Conservation (phyloP, 2,113 vertebrate species). For the Phylloscopus trochilus region DNA sequence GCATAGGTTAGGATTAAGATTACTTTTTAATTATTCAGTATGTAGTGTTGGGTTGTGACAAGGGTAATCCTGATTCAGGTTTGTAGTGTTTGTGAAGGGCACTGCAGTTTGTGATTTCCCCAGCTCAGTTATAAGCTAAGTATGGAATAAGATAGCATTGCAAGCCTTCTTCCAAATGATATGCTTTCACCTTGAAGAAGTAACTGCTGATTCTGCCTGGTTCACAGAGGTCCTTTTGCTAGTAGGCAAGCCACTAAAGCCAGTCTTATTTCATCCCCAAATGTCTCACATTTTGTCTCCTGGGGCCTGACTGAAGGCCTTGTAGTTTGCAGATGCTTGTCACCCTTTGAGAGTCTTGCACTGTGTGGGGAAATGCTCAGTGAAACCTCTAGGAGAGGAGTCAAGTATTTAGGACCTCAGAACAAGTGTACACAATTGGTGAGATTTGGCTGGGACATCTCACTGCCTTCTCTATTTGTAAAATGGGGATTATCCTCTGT, state of each 20-base stretch:
- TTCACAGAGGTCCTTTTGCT: not conserved
- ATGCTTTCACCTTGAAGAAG: not conserved
- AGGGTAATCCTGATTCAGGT: not conserved
- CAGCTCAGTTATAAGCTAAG: not conserved
- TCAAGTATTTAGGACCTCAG: not conserved
- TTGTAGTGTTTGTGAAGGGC: not conserved
- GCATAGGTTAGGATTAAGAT: not conserved
- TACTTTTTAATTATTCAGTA: not conserved
- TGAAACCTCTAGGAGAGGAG: not conserved
- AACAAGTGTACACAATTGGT: not conserved
- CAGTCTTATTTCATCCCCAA: not conserved
- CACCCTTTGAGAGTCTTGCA: rapidly evolving
- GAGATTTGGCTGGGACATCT: not conserved
- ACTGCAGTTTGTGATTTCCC: not conserved
- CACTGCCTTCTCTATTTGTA: not conserved
- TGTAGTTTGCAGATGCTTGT: not conserved
- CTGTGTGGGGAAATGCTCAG: not conserved
- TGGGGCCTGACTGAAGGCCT: not conserved
- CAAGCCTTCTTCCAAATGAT: not conserved
- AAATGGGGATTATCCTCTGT: not conserved
- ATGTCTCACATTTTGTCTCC: not conserved
- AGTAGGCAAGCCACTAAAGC: not conserved
- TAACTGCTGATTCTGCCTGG: not conserved
- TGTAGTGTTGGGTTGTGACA: not conserved
- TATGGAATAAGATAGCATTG: not conserved